These are phyloP conservation scores for Xiphorhynchus elegans DNA, from an alignment of 2,113 vertebrate genomes.

Conservation along the genomic window DNA sequence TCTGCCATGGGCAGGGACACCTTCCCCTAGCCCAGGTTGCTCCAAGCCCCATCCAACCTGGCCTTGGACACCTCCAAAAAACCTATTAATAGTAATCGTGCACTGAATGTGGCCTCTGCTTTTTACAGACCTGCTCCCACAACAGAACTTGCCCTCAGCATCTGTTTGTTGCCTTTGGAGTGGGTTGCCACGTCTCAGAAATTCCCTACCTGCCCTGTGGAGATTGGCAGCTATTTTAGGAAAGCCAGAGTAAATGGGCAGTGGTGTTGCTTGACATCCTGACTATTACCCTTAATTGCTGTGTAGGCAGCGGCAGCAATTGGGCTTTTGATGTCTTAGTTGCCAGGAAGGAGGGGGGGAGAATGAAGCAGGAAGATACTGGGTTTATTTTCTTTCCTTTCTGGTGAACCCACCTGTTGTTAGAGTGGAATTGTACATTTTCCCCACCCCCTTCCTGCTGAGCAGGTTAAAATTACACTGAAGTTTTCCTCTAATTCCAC, in stretches of 20 bases:
- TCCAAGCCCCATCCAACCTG: background rate
- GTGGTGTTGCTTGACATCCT: constrained; percentile 34
- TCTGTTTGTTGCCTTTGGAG: constrained; percentile 30
- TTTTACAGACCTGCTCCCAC: background rate
- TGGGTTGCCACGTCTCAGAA: background rate
- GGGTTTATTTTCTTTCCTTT: background rate
- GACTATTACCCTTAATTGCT: constrained; percentile 29
- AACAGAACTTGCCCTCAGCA: background rate
- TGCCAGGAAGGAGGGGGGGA: background rate
- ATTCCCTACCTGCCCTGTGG: background rate
- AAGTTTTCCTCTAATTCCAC: background rate
- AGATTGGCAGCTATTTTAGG: background rate
- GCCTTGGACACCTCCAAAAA: background rate
- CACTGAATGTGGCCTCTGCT: background rate
- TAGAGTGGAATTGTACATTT: background rate
- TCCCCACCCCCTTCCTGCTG: background rate
- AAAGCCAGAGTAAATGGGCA: constrained; percentile 31
- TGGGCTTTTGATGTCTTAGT: constrained; percentile 18
- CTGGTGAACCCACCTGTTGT: background rate
- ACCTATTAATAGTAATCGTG: background rate
- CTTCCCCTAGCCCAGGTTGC: background rate
- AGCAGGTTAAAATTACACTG: background rate
- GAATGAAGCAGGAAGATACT: background rate
- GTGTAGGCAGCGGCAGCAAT: constrained; percentile 31
- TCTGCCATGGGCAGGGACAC: background rate